Evolutionary conservation across 2,888 invertebrate species (phyloP), one percentile per base, ranked within the genome.

Genomic region (Liopterus haemorrhoidalis): DNA sequence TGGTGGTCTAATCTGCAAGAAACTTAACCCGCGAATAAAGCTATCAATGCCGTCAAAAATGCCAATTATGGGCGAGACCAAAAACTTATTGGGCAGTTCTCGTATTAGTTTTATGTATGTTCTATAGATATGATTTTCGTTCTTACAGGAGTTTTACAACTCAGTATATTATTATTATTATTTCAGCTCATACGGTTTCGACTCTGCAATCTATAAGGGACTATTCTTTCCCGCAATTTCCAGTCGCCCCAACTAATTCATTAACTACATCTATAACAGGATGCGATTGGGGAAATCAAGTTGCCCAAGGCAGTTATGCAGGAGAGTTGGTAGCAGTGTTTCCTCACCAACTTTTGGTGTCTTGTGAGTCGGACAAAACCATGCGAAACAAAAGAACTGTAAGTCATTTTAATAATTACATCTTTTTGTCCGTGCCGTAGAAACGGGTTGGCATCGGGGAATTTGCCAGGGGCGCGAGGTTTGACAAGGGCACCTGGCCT

Each of bases 261-360:
- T 50, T 59, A 2, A 53, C 65, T 9, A 58, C 65, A 58, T 51
- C 64, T 8, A 47, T 75, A 12, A 61, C 68, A 4, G 58, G 61
- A 22, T 74, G 70, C 45, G 75, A 75, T 54, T 73, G 73, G 67
- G 60, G 69, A 8, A 76, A 76, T 56, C 63, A 69, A 9, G 57
- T 74, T 24, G 65, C 72, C 3, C 72, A 73, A 45, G 70, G 70
- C 2, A 73, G 71, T 48, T 57, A 67, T 31, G 67, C 68, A 27
- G 78, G 78, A 4, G 74, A 76, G 58, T 58, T 76, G 27, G 49
- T 66, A 9, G 63, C 70, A 0, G 61, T 69, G 9, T 70, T 74
- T 56, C 67, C 70, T 9, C 65, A 69, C 31, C 70, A 72, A 46
- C 42, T 73, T 41, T 54, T 68, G 19, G 57, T 61, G 31, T 33